Conservation (phyloP, 2,797 vertebrate species). For the Chelon labrosus region DNA sequence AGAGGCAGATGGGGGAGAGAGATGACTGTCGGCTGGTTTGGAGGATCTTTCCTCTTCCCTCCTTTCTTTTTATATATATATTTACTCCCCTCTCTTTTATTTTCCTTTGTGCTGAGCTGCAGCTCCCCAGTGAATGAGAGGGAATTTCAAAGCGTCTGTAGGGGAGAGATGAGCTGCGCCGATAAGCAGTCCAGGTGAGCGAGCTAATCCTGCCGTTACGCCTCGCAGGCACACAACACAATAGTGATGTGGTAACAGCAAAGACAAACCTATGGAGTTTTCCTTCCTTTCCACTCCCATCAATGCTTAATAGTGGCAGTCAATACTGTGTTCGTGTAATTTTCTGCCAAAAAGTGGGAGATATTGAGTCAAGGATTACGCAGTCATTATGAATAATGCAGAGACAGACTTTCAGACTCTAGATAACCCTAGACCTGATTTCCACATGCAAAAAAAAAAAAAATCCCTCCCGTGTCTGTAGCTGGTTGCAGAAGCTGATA, state of each 20-base stretch:
- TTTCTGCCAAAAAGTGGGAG: constrained; percentile 20
- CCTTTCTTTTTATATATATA: background rate
- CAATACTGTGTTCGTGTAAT: constrained; percentile 28
- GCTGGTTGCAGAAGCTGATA: constrained; percentile 14
- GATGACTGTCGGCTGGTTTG: constrained; percentile 46
- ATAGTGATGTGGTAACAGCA: constrained; percentile 52
- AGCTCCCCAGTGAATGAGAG: constrained; percentile 54
- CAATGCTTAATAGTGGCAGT: constrained; percentile 13
- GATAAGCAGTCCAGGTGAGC: constrained; percentile 76
- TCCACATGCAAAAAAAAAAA: constrained; percentile 24
- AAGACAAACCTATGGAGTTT: constrained; percentile 37
- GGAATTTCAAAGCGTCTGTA: constrained; percentile 68
- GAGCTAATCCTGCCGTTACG: constrained; percentile 68
- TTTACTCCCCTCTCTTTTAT: background rate
- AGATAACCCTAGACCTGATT: background rate
- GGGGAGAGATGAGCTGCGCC: constrained; percentile 69
- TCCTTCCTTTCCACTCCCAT: background rate
- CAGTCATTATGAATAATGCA: constrained; percentile 39
- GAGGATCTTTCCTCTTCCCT: constrained; percentile 15
- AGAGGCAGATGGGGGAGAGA: constrained; percentile 45
- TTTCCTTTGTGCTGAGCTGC: constrained; percentile 55
- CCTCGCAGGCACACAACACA: constrained; percentile 68
- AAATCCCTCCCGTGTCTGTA: constrained; percentile 14
- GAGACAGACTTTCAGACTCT: background rate
- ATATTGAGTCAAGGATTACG: constrained; percentile 31